Evolutionary conservation across 1,140 invertebrate genomes (phyloP), one percentile per base, ranked within the genome.

Genomic region (Melanaphis sacchari): DNA sequence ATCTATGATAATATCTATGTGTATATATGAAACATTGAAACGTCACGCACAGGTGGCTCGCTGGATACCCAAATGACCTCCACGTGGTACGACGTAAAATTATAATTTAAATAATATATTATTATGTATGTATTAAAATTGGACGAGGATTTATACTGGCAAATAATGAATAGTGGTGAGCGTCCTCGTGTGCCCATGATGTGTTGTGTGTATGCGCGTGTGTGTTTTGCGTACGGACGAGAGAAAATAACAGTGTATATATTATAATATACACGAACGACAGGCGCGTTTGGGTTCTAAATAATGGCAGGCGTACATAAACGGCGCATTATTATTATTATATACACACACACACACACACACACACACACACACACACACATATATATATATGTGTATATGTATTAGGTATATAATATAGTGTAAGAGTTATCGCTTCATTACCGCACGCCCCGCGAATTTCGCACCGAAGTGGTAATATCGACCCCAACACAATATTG

Each of bases 391-490:
- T 59, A 26, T 31, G 15, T n/a, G 31, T 66, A 15, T 66, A 46
- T 11, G 31, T 66, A n/a, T n/a, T n/a, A n/a, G n/a, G n/a, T 76
- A 76, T 76, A 76, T 7, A 31, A 76, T 76, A 84, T 41, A 18
- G 24, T 91, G 49, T 52, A 84, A 82, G 91, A 92, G 91, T 92
- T 92, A 92, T 92, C 76, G 91, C 91, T 92, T 92, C 91, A 84
- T 92, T 92, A 92, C 81, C 52, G 9, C 4, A 22, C 31, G 38
- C 24, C 88, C 49, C 36, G 5, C 22, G 46, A 59, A 54, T 89
- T 52, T 89, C 3, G 85, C 46, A 89, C 43, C 43, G 43, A n/a
- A 15, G 76, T 22, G 36, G 15, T 43, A 18, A 87, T 87, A 46
- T 87, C 84, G 41, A 43, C 24, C 85, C 43, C 85, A n/a, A 88